A percentile compares a stretch with the other conserved stretches of the same genome.
phyloP scores from a whole-genome alignment of 2,797 vertebrate genomes.

The Cyclura pinguis region DNA sequence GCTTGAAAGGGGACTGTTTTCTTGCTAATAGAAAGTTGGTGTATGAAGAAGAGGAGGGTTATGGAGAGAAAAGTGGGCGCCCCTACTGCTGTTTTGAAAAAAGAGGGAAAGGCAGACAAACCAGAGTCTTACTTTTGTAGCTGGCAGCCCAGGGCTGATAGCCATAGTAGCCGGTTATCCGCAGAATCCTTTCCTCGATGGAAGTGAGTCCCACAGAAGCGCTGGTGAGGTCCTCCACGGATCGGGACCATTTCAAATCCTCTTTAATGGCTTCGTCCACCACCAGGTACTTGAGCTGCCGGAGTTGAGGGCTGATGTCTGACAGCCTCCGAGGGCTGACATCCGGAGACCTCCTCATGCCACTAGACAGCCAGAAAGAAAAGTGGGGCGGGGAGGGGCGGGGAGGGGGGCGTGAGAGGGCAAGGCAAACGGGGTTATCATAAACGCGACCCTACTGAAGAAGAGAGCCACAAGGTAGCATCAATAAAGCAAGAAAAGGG shows the following conservation, averaged over 20 bases:
- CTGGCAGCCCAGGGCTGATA: conserved; percentile 94
- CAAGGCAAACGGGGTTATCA: background rate
- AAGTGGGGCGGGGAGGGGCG: conserved; percentile 35
- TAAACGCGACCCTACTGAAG: background rate
- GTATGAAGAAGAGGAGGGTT: too few relatives aligned
- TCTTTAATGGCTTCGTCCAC: conserved; percentile 95
- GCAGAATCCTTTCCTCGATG: conserved; percentile 93
- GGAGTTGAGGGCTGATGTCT: conserved; percentile 97
- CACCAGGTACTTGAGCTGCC: conserved; percentile 94
- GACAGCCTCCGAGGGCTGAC: conserved; percentile 95
- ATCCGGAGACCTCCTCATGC: conserved; percentile 93
- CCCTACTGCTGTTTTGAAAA: background rate
- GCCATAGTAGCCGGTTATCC: conserved; percentile 96
- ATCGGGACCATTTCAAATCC: conserved; percentile 93
- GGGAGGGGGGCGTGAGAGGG: conserved; percentile 28
- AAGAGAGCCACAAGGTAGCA: background rate
- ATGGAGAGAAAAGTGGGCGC: background rate
- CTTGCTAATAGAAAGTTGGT: background rate
- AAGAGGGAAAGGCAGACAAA: background rate
- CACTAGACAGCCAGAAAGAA: conserved; percentile 73
- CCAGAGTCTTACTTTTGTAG: conserved; percentile 87
- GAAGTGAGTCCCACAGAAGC: conserved; percentile 85
- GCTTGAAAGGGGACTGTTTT: background rate
- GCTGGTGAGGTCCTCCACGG: conserved; percentile 93
- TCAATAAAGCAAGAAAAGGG: background rate